These are phyloP conservation scores for Autographa pulchrina DNA, from an alignment of 2,888 invertebrate species.

Conservation along the genomic window DNA sequence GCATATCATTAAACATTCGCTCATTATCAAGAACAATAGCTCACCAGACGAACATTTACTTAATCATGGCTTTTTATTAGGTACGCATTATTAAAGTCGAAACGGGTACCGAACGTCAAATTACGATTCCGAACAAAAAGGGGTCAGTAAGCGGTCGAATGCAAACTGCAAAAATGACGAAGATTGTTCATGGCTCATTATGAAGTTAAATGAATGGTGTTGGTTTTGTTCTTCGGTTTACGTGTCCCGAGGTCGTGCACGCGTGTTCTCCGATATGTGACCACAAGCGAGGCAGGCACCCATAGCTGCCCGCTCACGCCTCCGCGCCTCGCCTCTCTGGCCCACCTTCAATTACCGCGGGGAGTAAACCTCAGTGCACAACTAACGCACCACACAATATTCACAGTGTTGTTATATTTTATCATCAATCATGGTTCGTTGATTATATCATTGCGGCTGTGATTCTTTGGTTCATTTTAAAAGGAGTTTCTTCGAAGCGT, in stretches of 20 bases:
- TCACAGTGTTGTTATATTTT: slow-evolving; percentile 3
- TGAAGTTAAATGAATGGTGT: slow-evolving; percentile 81
- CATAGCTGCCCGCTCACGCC: slow-evolving; percentile 53
- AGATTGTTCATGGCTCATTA: slow-evolving; percentile 87
- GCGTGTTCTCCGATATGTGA: slow-evolving; percentile 62
- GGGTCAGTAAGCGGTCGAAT: slow-evolving; percentile 76
- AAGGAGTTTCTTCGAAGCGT: neutral
- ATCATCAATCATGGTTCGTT: neutral
- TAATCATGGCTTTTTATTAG: slow-evolving; percentile 82
- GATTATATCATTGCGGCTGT: neutral
- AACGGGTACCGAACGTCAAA: slow-evolving; percentile 79
- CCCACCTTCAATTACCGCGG: slow-evolving; percentile 55
- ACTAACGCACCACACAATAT: slow-evolving; percentile 17
- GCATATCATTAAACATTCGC: slow-evolving; percentile 71
- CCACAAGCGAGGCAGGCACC: slow-evolving; percentile 48
- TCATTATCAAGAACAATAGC: slow-evolving; percentile 83
- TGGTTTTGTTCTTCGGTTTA: slow-evolving; percentile 74
- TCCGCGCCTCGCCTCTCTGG: slow-evolving; percentile 49
- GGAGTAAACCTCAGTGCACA: slow-evolving; percentile 47
- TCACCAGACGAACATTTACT: slow-evolving; percentile 77
- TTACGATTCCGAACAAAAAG: slow-evolving; percentile 80
- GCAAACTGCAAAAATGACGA: slow-evolving; percentile 82
- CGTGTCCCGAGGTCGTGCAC: slow-evolving; percentile 67
- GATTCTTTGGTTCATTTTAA: neutral
- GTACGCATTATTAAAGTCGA: slow-evolving; percentile 79